A percentile compares a stretch with the other conserved stretches of the same genome.
Evolutionary conservation across 2,888 invertebrate species (phyloP).

Genomic region (Euplagia quadripunctaria): DNA sequence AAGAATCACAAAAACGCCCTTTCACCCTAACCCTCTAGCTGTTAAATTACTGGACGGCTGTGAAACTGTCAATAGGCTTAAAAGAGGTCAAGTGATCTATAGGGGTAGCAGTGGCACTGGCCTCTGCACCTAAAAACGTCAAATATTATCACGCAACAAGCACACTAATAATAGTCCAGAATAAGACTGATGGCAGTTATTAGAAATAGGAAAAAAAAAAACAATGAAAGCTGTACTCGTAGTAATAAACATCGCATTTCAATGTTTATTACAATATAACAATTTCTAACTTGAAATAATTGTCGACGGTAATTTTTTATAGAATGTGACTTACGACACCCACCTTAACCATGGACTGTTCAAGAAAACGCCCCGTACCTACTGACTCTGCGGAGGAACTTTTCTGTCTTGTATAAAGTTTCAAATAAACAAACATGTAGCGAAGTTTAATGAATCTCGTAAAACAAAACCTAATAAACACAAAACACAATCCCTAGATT

Average conservation of each 20-base stretch:
- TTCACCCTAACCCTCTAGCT: too few species aligned
- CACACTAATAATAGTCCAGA: too few species aligned
- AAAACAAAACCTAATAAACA: constrained; percentile 9
- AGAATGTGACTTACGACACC: neutral
- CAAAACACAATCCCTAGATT: constrained; percentile 8
- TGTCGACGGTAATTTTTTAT: neutral
- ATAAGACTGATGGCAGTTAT: too few species aligned
- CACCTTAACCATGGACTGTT: neutral
- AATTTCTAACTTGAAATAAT: neutral
- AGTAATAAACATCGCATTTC: neutral
- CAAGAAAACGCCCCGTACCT: neutral
- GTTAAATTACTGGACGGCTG: too few species aligned
- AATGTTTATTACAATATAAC: neutral
- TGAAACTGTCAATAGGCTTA: too few species aligned
- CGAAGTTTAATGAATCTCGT: neutral
- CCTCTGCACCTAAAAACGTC: too few species aligned
- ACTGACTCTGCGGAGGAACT: neutral
- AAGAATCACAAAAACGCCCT: too few species aligned
- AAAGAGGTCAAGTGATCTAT: too few species aligned
- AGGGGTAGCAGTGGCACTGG: too few species aligned
- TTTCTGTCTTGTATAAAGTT: neutral
- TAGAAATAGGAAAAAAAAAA: too few species aligned
- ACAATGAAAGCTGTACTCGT: too few species aligned
- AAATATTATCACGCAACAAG: too few species aligned
- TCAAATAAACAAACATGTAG: neutral